These are phyloP conservation scores for Seriola rivoliana DNA, from an alignment of 2,113 vertebrate species.

Conservation along the genomic window DNA sequence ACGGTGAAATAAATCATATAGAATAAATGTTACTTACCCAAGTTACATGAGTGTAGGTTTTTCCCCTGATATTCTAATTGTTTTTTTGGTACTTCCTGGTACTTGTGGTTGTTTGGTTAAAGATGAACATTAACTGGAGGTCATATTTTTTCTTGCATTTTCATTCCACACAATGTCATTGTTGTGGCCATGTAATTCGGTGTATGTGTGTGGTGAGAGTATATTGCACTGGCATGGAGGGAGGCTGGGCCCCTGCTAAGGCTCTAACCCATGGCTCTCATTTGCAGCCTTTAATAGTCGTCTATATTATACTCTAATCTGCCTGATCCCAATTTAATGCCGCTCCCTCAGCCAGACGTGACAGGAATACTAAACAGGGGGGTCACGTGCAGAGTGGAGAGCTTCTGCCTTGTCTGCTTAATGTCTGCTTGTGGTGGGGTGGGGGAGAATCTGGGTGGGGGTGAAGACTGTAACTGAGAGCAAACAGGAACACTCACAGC, in stretches of 20 bases:
- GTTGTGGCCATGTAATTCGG: constrained; percentile 61
- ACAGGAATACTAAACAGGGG: constrained; percentile 86
- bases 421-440: constrained; percentile 53
- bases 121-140: neutral
- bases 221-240: constrained; percentile 76
- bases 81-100: neutral
- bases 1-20: neutral
- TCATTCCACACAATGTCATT: constrained; percentile 8
- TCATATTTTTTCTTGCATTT: neutral
- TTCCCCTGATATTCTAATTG: neutral
- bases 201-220: constrained; percentile 55
- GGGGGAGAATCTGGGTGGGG: constrained; percentile 32
- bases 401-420: constrained; percentile 68
- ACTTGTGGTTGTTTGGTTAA: neutral
- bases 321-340: constrained; percentile 99
- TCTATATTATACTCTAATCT: constrained; percentile 98
- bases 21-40: neutral
- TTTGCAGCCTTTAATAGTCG: constrained; percentile 94
- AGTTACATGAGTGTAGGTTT: neutral
- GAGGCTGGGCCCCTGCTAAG: constrained; percentile 72
- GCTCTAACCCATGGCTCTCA: constrained; percentile 90
- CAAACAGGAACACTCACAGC: constrained; percentile 55
- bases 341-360: constrained; percentile 87
- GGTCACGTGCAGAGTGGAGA: constrained; percentile 84
- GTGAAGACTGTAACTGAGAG: constrained; percentile 36